These are phyloP conservation scores for Datnioides undecimradiatus DNA, from an alignment of 2,113 vertebrate genomes.

Conservation along the genomic window DNA sequence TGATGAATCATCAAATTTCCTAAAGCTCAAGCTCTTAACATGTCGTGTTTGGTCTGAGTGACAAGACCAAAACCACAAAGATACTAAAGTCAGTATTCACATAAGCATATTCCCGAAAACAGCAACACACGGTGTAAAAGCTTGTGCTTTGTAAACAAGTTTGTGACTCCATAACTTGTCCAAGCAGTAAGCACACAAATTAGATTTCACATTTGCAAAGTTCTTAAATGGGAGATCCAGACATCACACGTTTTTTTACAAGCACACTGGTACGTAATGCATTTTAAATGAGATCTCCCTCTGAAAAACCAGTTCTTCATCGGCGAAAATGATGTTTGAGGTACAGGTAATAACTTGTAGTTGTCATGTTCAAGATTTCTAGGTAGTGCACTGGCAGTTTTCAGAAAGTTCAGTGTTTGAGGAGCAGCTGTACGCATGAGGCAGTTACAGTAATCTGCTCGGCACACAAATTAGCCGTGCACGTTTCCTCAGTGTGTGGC, in stretches of 20 bases:
- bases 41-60: too few relatives aligned
- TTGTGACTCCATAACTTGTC: not conserved
- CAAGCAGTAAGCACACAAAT: not conserved
- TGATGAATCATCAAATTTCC: too few relatives aligned
- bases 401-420: not conserved
- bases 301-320: too few relatives aligned
- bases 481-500: conserved; percentile 37
- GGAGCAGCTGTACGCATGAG: not conserved
- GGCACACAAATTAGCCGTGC: conserved; percentile 61
- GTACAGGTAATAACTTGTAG: not conserved
- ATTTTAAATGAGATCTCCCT: not conserved
- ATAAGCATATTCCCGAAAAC: too few relatives aligned
- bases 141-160: not conserved
- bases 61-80: too few relatives aligned
- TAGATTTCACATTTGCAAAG: not conserved
- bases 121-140: too few relatives aligned
- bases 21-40: too few relatives aligned
- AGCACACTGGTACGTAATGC: not conserved
- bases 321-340: not conserved
- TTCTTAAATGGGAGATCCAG: not conserved
- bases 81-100: too few relatives aligned
- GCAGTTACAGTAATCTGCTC: conserved; percentile 57
- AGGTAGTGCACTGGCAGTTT: not conserved
- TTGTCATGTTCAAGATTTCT: not conserved
- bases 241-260: not conserved